Evolutionary conservation across 2,888 invertebrate genomes (phyloP).

Genomic region (Mythimna impura): DNA sequence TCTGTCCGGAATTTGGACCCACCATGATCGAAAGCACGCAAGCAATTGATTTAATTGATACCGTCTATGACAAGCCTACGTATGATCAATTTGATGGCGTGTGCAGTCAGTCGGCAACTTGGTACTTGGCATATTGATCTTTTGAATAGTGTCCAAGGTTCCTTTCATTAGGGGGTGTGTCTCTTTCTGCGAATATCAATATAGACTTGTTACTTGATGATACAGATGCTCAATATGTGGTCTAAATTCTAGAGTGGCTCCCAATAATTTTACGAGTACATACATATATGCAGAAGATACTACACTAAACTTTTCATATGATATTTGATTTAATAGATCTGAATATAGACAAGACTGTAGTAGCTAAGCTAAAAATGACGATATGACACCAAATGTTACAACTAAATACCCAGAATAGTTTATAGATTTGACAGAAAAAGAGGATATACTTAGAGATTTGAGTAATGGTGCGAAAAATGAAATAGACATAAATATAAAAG

Average conservation of each 20-base stretch:
- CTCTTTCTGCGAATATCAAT: background rate
- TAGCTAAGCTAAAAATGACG: too few species aligned
- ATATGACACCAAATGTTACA: background rate
- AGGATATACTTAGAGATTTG: background rate
- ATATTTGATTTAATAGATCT: too few species aligned
- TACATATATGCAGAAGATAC: too few species aligned
- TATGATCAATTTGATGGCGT: conserved; percentile 51
- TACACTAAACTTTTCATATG: too few species aligned
- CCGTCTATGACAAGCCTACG: conserved; percentile 39
- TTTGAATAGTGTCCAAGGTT: conserved; percentile 29
- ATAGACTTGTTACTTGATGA: background rate
- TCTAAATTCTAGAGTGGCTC: too few species aligned
- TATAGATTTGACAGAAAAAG: too few species aligned
- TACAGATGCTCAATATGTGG: background rate
- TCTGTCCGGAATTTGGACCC: conserved; percentile 62
- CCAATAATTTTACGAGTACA: too few species aligned
- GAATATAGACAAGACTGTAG: too few species aligned
- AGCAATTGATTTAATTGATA: conserved; percentile 65
- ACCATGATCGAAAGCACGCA: conserved; percentile 49
- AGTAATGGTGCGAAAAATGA: background rate
- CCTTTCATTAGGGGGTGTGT: conserved; percentile 44
- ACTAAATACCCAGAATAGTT: background rate
- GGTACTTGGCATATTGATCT: conserved; percentile 34
- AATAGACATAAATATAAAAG: background rate
- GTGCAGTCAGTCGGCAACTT: conserved; percentile 22